A percentile compares a stretch with the other conserved stretches of the same genome.
Conservation (phyloP, 2,113 vertebrate genomes). For the Vidua chalybeata region DNA sequence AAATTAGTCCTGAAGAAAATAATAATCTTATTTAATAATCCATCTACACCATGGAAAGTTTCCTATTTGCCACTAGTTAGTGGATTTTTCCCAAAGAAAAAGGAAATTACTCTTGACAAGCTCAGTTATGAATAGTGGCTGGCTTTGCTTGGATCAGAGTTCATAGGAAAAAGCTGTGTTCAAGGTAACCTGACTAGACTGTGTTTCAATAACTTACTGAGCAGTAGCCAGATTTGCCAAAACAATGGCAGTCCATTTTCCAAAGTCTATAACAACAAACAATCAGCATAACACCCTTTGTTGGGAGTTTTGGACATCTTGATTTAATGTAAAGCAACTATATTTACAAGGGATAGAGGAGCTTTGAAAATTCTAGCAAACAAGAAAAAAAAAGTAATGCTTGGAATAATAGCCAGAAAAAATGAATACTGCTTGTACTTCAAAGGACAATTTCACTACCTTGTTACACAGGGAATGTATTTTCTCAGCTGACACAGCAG, state of each 20-base stretch:
- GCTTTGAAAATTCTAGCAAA: neutral
- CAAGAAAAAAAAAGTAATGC: neutral
- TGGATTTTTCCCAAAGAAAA: slow-evolving; percentile 47
- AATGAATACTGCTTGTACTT: neutral
- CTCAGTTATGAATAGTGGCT: slow-evolving; percentile 31
- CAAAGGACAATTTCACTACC: neutral
- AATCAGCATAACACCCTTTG: neutral
- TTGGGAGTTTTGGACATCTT: neutral
- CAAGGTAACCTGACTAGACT: neutral
- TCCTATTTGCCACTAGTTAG: slow-evolving; percentile 18
- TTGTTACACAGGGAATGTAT: neutral
- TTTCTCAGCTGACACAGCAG: neutral
- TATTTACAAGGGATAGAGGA: neutral
- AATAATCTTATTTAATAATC: neutral
- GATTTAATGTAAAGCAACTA: neutral
- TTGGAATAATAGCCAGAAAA: neutral
- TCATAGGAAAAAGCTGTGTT: slow-evolving; percentile 33
- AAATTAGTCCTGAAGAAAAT: neutral
- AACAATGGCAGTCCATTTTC: neutral
- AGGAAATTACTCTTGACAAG: slow-evolving; percentile 52
- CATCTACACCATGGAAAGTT: slow-evolving; percentile 11
- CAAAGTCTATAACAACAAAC: neutral
- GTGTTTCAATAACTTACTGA: neutral
- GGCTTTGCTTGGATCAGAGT: slow-evolving; percentile 28
- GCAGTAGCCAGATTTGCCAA: neutral